Base-by-base conservation (phyloP, 2,797 vertebrate species). In the Anomalospiza imberbis region DNA sequence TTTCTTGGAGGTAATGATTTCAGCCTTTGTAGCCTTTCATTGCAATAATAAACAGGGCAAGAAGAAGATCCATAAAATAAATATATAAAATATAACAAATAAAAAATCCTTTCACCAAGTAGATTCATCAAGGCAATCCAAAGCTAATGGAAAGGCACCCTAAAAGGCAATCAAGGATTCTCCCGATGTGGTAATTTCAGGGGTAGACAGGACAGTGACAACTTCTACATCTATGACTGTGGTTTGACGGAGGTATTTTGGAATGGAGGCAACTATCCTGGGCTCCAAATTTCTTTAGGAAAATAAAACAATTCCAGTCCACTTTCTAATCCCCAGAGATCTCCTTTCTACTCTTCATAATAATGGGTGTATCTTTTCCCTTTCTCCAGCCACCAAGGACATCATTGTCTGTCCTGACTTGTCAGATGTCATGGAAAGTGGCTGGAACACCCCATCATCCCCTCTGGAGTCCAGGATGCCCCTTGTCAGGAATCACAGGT, bases 401-500 rank as follows among this genome's bases (percentile, higher is more conserved):
- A 13, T 54, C 25, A 28, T 8, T 36, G 7, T 21, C 32, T 65
- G 40, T 6, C 29, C 45, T 0, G 2, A 53, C 38, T 26, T 42
- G 10, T 42, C 55, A 74, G 13, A 9, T 28, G 14, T 24, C n/a
- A 7, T 4, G 12, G 29, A 26, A 14, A 31, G 31, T 11, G 45
- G 4, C 53, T 65, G 40, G 14, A 29, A 14, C 62, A 6, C 44
- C 63, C 7, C 25, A 19, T 10, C 31, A 8, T 5, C 12, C 8
- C 21, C 17, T 45, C 16, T 13, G 40, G 24, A 21, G 12, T 18
- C 32, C 21, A 7, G 24, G 20, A 53, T 70, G 24, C 7, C 3
- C 14, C 20, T 42, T 3, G 0, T 8, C 12, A 45, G 13, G 26
- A 72, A 1, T 17, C 10, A 8, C 10, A 21, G 17, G 5, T 15